Base-by-base conservation (phyloP, 2,888 invertebrate species). In the Polymixis lichenea region DNA sequence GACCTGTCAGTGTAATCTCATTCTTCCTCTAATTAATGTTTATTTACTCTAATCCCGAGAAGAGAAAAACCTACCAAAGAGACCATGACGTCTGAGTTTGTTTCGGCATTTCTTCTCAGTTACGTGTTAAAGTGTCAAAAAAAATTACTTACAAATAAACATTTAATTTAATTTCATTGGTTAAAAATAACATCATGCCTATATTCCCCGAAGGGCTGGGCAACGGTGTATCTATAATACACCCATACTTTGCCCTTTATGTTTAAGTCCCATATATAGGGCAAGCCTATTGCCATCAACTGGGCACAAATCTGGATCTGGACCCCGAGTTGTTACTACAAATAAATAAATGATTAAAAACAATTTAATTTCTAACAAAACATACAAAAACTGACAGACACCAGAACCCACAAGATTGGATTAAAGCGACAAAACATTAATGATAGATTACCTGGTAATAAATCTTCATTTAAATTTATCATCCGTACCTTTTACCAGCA, bases 401-500 rank as follows among this genome's bases (percentile, higher is more conserved):
- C 25, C 25, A 53, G 49, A 46, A 49, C 22, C 38, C 28, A 51
- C 28, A 70, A 58, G 32, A 70, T 67, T 43, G 55, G 53, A 56
- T 72, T 67, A 68, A 67, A 58, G 9, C 19, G 9, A 58, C 61
- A 56, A 66, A 64, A 81, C 67, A 61, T 75, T 70, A 72, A 81
- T 81, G 32, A 81, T 66, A 43, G 75, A 74, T 78, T 53, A 58
- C 56, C 46, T 67, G 32, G 55, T 64, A 75, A 80, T 85, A 77
- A 86, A 79, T 79, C 74, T 75, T 75, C 55, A 77, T 83, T 75
- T 62, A 70, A 75, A 80, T 67, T 74, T 70, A 51, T 72, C 83
- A 80, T 73, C 66, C 19, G 53, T 49, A 62, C 74, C 69, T 56
- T 67, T 61, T 51, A 43, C 76, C 78, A 78, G 55, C 72, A 71